phyloP scores from a whole-genome alignment of 1,140 invertebrate genomes.

The Euwallacea fornicatus region DNA sequence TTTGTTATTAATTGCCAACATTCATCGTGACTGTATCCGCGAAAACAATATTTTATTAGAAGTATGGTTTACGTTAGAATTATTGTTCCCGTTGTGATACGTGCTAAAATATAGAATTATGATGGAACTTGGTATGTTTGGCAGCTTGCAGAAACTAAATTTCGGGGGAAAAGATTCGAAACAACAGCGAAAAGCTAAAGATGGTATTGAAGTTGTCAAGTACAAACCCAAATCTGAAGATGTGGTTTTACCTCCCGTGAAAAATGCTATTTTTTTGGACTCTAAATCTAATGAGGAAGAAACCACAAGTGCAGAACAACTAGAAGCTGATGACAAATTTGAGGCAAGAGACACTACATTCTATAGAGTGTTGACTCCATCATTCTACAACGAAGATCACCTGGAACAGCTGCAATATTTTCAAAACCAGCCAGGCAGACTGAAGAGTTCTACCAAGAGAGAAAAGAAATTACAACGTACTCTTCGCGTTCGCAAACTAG shows the following conservation, averaged over 20 bases:
- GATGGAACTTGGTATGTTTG: constrained; percentile 30
- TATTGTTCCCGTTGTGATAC: neutral
- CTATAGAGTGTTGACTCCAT: constrained; percentile 25
- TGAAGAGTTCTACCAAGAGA: constrained; percentile 25
- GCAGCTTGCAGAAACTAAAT: constrained; percentile 27
- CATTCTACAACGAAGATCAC: constrained; percentile 22
- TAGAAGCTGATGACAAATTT: constrained; percentile 25
- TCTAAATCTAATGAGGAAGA: neutral
- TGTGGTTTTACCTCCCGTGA: neutral
- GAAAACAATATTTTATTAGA: constrained; percentile 6
- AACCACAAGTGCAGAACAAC: constrained; percentile 7
- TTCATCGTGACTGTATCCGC: neutral
- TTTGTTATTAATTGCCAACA: constrained; percentile 11
- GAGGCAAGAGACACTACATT: constrained; percentile 26
- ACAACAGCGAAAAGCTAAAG: constrained; percentile 6
- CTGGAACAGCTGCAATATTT: constrained; percentile 1
- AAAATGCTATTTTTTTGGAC: neutral
- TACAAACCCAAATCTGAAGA: neutral
- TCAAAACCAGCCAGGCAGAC: constrained; percentile 2
- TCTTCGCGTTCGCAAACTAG: constrained; percentile 17
- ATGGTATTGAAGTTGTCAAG: neutral
- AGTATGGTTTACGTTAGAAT: neutral
- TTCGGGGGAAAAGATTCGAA: constrained; percentile 5
- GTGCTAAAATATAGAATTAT: constrained; percentile 1
- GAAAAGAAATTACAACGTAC: constrained; percentile 9